Percentiles rank a stretch among this genome's conserved stretches.
Conservation (phyloP, 2,888 invertebrate genomes). For the Perizoma flavofasciatum region DNA sequence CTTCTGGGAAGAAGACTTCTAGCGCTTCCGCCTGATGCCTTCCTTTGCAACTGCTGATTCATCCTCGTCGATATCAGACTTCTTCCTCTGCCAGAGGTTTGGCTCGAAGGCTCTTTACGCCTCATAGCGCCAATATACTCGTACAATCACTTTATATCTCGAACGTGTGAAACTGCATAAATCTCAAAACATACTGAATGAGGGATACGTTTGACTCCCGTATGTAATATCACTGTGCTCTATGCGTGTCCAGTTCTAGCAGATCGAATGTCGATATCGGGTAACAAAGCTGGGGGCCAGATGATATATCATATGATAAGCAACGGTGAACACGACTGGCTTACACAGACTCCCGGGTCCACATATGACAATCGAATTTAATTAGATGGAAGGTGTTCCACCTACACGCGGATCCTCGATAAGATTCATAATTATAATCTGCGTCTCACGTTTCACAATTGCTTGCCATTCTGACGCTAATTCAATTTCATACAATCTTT, state of each 20-base stretch:
- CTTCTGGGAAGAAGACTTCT: slow-evolving; percentile 71
- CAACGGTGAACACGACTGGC: slow-evolving; percentile 71
- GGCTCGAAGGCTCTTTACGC: slow-evolving; percentile 63
- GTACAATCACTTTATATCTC: slow-evolving; percentile 33
- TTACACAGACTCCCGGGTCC: slow-evolving; percentile 50
- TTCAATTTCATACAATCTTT: slow-evolving; percentile 25
- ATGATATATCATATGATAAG: slow-evolving; percentile 78
- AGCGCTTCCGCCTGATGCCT: slow-evolving; percentile 52
- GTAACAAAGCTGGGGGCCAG: slow-evolving; percentile 71
- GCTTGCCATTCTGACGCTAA: slow-evolving; percentile 22
- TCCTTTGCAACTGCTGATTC: slow-evolving; percentile 68
- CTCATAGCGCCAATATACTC: slow-evolving; percentile 57
- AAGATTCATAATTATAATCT: slow-evolving; percentile 52
- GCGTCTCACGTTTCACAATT: slow-evolving; percentile 46
- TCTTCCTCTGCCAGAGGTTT: slow-evolving; percentile 58
- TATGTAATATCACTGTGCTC: slow-evolving; percentile 65
- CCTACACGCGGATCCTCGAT: slow-evolving; percentile 55
- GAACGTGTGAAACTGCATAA: slow-evolving; percentile 60
- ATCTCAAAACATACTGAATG: slow-evolving; percentile 59
- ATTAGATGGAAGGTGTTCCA: slow-evolving; percentile 47
- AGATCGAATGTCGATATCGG: slow-evolving; percentile 72
- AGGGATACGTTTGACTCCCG: slow-evolving; percentile 50
- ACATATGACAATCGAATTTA: slow-evolving; percentile 45
- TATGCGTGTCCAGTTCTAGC: slow-evolving; percentile 64
- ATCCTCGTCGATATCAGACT: slow-evolving; percentile 71